These are phyloP conservation scores for Tricholauxania praeusta DNA, from an alignment of 2,888 invertebrate species.

Conservation along the genomic window DNA sequence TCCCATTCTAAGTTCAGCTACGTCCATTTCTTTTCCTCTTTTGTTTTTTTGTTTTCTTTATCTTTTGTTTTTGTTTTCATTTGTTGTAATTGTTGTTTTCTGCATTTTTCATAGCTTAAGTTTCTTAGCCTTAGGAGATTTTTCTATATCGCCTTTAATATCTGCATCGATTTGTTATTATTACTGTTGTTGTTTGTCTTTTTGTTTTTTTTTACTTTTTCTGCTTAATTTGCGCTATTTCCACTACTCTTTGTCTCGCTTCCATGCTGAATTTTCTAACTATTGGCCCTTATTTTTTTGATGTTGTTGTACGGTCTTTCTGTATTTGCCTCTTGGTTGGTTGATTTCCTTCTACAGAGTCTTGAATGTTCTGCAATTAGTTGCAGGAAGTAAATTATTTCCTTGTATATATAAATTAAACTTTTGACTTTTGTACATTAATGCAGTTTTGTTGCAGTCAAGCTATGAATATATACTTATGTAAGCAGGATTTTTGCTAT, in stretches of 20 bases:
- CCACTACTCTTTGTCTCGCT: background rate
- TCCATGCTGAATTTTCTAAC: background rate
- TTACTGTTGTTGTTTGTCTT: conserved; percentile 12
- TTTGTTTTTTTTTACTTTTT: background rate
- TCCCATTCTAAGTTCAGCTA: conserved; percentile 28
- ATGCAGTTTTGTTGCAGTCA: too few relatives aligned
- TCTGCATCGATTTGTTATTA: conserved; percentile 16
- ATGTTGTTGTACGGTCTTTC: too few relatives aligned
- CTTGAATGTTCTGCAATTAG: conserved; percentile 29
- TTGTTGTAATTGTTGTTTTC: conserved; percentile 14
- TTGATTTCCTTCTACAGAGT: too few relatives aligned
- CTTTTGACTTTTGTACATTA: too few relatives aligned
- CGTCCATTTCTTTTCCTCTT: background rate
- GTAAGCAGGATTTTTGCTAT: too few relatives aligned
- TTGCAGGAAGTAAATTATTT: conserved; percentile 33
- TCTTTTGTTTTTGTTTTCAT: conserved; percentile 24
- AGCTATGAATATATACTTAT: too few relatives aligned
- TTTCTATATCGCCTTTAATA: conserved; percentile 4
- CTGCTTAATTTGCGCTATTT: conserved; percentile 4
- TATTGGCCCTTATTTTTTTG: too few relatives aligned
- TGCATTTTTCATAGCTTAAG: background rate
- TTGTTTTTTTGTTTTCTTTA: background rate
- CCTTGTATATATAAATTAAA: background rate
- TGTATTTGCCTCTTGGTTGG: too few relatives aligned
- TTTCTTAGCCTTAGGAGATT: background rate